Conservation (phyloP, 1,140 invertebrate species). For the Ceratina japonica region DNA sequence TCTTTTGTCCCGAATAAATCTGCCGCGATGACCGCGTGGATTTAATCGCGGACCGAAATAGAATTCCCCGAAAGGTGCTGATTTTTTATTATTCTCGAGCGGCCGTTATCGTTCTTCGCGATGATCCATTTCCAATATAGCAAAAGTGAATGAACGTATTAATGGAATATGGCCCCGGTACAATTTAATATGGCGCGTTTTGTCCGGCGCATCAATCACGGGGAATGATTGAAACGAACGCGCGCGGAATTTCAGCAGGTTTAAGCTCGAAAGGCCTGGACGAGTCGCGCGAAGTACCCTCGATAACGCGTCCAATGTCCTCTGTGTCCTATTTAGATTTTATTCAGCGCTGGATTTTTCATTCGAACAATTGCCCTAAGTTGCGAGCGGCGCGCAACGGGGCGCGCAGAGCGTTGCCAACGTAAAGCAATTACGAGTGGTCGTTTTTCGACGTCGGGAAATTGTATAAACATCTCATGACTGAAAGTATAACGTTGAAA, state of each 20-base stretch:
- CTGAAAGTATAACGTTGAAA: too few relatives aligned
- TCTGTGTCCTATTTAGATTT: too few relatives aligned
- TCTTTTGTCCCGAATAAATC: background rate
- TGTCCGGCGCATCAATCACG: conserved; percentile 16
- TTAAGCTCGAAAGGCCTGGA: conserved; percentile 42
- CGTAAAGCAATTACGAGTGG: too few relatives aligned
- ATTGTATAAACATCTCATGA: too few relatives aligned
- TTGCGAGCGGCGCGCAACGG: too few relatives aligned
- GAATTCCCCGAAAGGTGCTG: too few relatives aligned
- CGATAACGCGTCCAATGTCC: background rate
- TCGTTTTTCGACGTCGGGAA: too few relatives aligned
- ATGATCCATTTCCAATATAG: conserved; percentile 38
- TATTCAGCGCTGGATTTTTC: too few relatives aligned
- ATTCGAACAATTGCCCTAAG: too few relatives aligned
- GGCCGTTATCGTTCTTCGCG: background rate
- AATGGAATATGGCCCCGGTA: conserved; percentile 17
- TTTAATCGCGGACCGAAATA: background rate
- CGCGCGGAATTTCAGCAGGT: background rate
- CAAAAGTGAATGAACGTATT: conserved; percentile 20
- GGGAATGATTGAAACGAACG: background rate
- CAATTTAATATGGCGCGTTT: conserved; percentile 17
- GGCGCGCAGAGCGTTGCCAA: too few relatives aligned
- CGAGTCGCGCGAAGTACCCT: background rate
- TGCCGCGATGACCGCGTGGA: too few relatives aligned
- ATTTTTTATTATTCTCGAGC: background rate